These are phyloP conservation scores for Trilocha varians DNA, from an alignment of 2,888 invertebrate species.

Conservation along the genomic window DNA sequence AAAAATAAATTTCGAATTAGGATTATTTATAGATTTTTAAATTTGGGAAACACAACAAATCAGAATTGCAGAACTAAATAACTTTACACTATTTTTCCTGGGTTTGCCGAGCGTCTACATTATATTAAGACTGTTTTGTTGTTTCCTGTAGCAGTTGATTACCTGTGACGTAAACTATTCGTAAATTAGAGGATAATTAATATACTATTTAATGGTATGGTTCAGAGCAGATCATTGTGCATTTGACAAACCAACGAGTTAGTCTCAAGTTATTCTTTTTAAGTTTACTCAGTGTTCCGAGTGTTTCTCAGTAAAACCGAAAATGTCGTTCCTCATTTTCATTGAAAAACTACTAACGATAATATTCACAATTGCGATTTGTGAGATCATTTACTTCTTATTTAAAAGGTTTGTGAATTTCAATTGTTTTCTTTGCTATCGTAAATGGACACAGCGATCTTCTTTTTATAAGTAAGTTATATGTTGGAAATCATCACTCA, in stretches of 20 bases:
- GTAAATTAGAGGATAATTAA: neutral
- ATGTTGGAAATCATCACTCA: no score
- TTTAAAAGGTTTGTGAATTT: slow-evolving; percentile 4
- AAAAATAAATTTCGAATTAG: no score
- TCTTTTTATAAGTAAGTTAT: no score
- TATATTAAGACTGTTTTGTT: neutral
- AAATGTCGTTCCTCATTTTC: slow-evolving; percentile 4
- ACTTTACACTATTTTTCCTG: neutral
- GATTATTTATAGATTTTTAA: no score
- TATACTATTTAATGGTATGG: neutral
- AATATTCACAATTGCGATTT: slow-evolving; percentile 4
- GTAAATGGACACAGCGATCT: no score
- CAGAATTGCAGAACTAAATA: neutral
- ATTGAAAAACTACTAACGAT: slow-evolving; percentile 3
- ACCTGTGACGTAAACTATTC: neutral
- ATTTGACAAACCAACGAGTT: neutral
- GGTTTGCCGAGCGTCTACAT: neutral
- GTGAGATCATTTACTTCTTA: slow-evolving; percentile 4
- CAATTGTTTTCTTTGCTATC: no score
- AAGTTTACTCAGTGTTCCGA: no score
- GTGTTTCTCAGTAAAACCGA: neutral
- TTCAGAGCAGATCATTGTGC: neutral
- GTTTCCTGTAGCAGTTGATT: neutral
- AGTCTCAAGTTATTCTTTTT: no score
- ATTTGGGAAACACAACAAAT: no score